Evolutionary conservation across 1,140 invertebrate genomes (phyloP).

Genomic region (Scylla paramamosain): DNA sequence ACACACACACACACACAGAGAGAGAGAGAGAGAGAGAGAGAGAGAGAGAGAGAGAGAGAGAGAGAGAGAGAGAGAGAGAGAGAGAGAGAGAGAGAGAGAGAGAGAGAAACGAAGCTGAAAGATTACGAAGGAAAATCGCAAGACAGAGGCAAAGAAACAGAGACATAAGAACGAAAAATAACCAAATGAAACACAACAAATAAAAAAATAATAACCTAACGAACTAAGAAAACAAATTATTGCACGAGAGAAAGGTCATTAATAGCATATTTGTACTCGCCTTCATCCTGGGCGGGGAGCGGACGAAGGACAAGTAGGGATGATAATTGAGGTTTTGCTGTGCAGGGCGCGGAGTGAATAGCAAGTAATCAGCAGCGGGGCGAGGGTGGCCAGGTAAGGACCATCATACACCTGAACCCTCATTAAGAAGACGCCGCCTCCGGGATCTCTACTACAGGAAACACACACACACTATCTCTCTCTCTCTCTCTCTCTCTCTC

Average conservation of each 20-base stretch:
- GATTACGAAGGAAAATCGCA: too few species aligned
- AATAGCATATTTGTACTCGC: too few species aligned
- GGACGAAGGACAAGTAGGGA: neutral
- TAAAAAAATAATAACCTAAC: too few species aligned
- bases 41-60: neutral
- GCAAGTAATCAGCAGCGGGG: neutral
- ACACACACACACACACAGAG: too few species aligned
- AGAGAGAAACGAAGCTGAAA: too few species aligned
- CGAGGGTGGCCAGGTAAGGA: neutral
- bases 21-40: neutral
- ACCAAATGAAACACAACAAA: too few species aligned
- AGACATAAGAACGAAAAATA: neutral
- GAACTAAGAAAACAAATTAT: too few species aligned
- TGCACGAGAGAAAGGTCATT: too few species aligned
- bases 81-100: too few species aligned
- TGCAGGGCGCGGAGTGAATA: neutral
- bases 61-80: neutral
- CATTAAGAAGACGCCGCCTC: neutral
- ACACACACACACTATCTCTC: neutral
- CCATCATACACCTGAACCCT: neutral
- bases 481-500: neutral
- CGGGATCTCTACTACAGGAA: too few species aligned
- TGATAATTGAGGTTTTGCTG: neutral
- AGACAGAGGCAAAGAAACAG: too few species aligned
- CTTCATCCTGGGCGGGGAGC: too few species aligned